Percentiles rank a stretch among this genome's conserved stretches.
Conservation (phyloP, 2,113 vertebrate species). For the Oryzias melastigma region DNA sequence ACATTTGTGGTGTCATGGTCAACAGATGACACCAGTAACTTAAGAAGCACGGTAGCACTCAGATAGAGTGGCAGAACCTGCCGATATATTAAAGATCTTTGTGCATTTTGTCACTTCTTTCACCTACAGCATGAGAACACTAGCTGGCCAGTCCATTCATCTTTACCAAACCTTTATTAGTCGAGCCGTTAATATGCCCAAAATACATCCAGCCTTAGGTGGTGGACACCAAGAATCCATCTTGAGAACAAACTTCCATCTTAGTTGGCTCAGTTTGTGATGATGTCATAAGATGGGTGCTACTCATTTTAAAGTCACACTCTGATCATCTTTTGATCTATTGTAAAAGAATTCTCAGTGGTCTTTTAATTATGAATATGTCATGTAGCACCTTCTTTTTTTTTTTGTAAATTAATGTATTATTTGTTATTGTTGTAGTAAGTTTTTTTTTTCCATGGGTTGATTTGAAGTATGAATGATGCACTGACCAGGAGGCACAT, state of each 20-base stretch:
- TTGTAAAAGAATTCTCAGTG: too few species aligned
- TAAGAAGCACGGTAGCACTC: slow-evolving; percentile 54
- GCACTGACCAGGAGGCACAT: too few species aligned
- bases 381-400: too few species aligned
- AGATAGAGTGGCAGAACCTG: slow-evolving; percentile 52
- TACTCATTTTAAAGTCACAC: too few species aligned
- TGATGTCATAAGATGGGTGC: slow-evolving; percentile 13
- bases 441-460: too few species aligned
- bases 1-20: slow-evolving; percentile 47
- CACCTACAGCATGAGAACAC: slow-evolving; percentile 53
- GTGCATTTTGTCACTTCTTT: slow-evolving; percentile 64
- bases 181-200: slow-evolving; percentile 72
- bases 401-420: too few species aligned
- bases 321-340: too few species aligned
- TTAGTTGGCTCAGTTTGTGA: slow-evolving; percentile 22
- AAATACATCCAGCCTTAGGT: slow-evolving; percentile 63
- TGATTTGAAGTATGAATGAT: too few species aligned
- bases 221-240: slow-evolving; percentile 33
- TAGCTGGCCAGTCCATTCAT: slow-evolving; percentile 70
- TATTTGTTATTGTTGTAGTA: too few species aligned
- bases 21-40: slow-evolving; percentile 40
- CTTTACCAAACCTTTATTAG: slow-evolving; percentile 66
- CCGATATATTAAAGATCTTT: slow-evolving; percentile 62
- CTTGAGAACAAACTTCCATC: slow-evolving; percentile 33
- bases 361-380: too few species aligned